These are phyloP conservation scores for Rousettus madagascariensis DNA, from an alignment of 2,797 vertebrate species.

Conservation along the genomic window DNA sequence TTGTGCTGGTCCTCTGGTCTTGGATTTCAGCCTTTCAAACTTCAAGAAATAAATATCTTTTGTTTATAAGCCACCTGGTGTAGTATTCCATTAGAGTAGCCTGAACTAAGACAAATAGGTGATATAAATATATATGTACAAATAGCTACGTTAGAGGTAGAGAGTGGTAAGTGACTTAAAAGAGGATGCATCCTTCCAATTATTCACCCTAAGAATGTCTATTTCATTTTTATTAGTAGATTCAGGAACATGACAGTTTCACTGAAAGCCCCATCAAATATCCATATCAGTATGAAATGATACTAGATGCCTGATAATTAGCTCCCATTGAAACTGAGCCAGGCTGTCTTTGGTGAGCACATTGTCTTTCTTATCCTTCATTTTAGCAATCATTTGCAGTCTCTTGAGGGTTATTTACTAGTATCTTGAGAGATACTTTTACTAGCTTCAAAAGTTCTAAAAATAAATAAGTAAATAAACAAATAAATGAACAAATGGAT, in stretches of 20 bases:
- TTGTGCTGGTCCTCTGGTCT: neutral
- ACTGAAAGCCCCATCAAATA: neutral
- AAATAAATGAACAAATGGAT: neutral
- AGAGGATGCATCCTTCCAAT: neutral
- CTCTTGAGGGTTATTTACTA: too few species aligned
- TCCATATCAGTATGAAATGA: neutral
- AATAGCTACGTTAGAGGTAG: neutral
- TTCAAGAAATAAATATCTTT: neutral
- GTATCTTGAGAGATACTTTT: neutral
- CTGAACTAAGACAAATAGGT: neutral
- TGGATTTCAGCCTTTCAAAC: neutral
- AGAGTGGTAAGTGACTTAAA: neutral
- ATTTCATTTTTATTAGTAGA: neutral
- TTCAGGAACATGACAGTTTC: neutral
- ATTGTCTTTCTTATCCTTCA: neutral
- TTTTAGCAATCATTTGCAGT: neutral
- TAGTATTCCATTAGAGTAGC: neutral
- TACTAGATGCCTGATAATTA: neutral
- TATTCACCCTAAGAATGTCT: neutral
- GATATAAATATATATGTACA: neutral
- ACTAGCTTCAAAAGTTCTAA: neutral
- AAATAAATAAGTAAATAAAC: neutral
- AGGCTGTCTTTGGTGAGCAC: neutral
- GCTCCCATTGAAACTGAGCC: neutral
- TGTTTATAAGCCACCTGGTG: neutral